Evolutionary conservation across 2,888 invertebrate species (phyloP).

Genomic region (Entomobrya multifasciata): DNA sequence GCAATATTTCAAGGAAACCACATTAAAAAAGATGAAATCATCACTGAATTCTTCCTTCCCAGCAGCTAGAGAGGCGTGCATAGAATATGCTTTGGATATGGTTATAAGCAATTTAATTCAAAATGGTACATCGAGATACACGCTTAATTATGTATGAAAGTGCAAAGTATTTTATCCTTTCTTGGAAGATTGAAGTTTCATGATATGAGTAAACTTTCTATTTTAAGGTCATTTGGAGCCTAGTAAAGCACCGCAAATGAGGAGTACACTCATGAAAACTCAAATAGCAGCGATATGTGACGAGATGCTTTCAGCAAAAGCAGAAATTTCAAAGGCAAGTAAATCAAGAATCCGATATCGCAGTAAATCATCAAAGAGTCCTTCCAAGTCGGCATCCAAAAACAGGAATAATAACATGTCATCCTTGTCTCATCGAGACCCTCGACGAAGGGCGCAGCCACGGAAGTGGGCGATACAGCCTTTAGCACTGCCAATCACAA

Average conservation of each 20-base stretch:
- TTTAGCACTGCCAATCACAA: constrained; percentile 62
- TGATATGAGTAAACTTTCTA: background rate
- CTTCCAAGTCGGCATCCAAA: no score
- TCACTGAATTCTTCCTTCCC: background rate
- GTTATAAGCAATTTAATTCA: constrained; percentile 64
- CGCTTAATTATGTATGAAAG: background rate
- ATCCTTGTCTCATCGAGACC: no score
- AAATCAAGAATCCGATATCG: background rate
- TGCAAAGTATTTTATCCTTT: no score
- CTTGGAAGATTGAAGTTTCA: no score
- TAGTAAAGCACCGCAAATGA: constrained; percentile 65
- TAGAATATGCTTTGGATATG: constrained; percentile 74
- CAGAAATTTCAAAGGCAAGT: constrained; percentile 13
- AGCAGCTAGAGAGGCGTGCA: constrained; percentile 52
- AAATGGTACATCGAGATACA: constrained; percentile 16
- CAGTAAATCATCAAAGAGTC: background rate
- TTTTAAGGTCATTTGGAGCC: constrained; percentile 70
- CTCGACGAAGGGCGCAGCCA: background rate
- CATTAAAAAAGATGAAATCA: constrained; percentile 9
- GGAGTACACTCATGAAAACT: constrained; percentile 70
- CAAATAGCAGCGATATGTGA: constrained; percentile 73
- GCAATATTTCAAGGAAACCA: constrained; percentile 33
- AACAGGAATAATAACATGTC: no score
- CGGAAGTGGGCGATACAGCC: constrained; percentile 65
- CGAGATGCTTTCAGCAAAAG: constrained; percentile 26